Base-by-base conservation (phyloP, 2,888 invertebrate species). In the Corbicula japonica region DNA sequence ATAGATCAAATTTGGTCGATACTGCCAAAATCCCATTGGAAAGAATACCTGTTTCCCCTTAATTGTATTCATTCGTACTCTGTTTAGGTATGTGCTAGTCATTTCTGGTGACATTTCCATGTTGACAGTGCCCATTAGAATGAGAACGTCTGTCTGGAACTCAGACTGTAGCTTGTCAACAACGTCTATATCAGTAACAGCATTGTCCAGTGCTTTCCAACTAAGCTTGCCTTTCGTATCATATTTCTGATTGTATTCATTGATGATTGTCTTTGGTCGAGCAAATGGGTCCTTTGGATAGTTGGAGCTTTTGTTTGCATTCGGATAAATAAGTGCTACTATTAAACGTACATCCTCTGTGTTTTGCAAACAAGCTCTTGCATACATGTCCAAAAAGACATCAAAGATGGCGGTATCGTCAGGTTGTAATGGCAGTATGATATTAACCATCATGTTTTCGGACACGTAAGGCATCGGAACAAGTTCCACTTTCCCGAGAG, bases 51-150 rank as follows among this genome's bases (percentile, higher is more conserved):
- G 98, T 94, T 96, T 96, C 84, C 96, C 96, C 85, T 95, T 94
- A 83, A 99, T 97, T 3, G 98, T 98, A 94, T 98, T 99, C 97
- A 99, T 98, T 76, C 98, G 96, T 18, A 98, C 97, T 90, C 98
- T 95, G 92, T 99, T 99, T 56, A 99, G 95, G 94, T 97, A 98
- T n/a, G 60, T 60, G 46, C 8, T 60, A 3, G 68, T 72, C 8
- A 78, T 18, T 32, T 92, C 92, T 0, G 85, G 80, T 0, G 89
- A 86, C 30, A 92, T 81, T 44, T 92, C 90, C 87, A 91, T 91
- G 12, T 89, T 91, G 1, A 90, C 86, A 6, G 89, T 87, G 44
- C 90, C 89, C 35, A 90, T 76, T 15, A 92, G 65, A 1, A 92
- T 76, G 15, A 93, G 82, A 2, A 91, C 84, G 52, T 97, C 97